Evolutionary conservation across 2,888 invertebrate species (phyloP), one percentile per base, ranked within the genome.

Genomic region (Stegophylla sp.): DNA sequence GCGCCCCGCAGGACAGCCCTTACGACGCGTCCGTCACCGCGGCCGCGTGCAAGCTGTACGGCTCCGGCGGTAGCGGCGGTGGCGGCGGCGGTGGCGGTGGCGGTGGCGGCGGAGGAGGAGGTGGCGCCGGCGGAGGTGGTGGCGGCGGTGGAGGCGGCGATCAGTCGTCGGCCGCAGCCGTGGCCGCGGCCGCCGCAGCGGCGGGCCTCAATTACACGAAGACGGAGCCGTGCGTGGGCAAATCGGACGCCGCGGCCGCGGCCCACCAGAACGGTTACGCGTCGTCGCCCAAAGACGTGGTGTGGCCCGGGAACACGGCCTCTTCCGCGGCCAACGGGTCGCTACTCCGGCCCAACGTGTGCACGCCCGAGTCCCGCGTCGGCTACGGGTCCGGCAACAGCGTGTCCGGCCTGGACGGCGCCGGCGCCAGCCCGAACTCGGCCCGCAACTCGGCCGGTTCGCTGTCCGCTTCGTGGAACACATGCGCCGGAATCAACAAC

Each of bases 11-110:
- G 88, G 95, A 95, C 86, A 94, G 94, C 73, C 95, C 95, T 0
- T 95, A 95, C 88, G 95, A 95, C 86, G 95, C 95, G 43, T 94
- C 94, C 84, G 94, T 95, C 84, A 92, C 93, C 83, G 94, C 94
- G 45, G 85, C 85, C 71, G 90, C 91, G 83, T 94, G 94, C 87
- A 95, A 95, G 87, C 87, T 93, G 61, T 93, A 93, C 85, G 92
- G 92, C 7, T 91, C 92, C 34, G 90, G 91, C 83, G 88, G 88
- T 53, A 88, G 89, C 84, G 88, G 89, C 20, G 87, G 88, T 82
- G 91, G 95, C 94, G 53, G 94, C 94, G 84, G 94, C 94, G 84
- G 92, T 92, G 83, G 93, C 94, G 48, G 93, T 93, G 61, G 84
- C 83, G 56, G 90, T 90, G 92, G 92, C 3, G 91, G 92, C 28